These are phyloP conservation scores for Nemotelus pantherinus DNA, from an alignment of 2,888 invertebrate genomes.

Conservation along the genomic window DNA sequence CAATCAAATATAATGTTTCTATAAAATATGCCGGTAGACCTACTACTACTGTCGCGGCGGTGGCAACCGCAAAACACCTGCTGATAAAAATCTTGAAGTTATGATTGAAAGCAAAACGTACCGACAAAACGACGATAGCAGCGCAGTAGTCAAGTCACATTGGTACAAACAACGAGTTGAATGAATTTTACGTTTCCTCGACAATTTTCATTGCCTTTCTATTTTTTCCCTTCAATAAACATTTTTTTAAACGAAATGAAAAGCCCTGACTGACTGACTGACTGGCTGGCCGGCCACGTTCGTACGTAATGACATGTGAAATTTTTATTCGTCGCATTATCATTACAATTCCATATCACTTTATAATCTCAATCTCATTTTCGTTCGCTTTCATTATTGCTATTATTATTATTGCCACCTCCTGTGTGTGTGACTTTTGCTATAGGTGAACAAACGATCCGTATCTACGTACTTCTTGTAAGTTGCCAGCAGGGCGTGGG, in stretches of 20 bases:
- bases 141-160: no score
- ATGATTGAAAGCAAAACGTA: conserved; percentile 37
- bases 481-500: no score
- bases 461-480: no score
- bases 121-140: not conserved
- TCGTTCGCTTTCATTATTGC: not conserved
- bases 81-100: conserved; percentile 40
- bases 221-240: not conserved
- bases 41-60: conserved; percentile 11
- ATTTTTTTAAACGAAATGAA: conserved; percentile 2
- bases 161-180: not conserved
- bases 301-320: conserved; percentile 27
- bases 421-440: no score
- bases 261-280: not conserved
- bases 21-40: conserved; percentile 8
- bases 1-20: not conserved
- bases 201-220: not conserved
- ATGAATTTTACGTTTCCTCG: conserved; percentile 11
- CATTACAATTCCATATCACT: conserved; percentile 23
- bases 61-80: conserved; percentile 35
- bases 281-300: no score
- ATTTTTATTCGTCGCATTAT: conserved; percentile 32
- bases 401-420: no score
- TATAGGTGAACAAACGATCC: no score
- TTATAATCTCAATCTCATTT: not conserved